phyloP scores from a whole-genome alignment of 2,888 invertebrate genomes.

The Eledona agricola region DNA sequence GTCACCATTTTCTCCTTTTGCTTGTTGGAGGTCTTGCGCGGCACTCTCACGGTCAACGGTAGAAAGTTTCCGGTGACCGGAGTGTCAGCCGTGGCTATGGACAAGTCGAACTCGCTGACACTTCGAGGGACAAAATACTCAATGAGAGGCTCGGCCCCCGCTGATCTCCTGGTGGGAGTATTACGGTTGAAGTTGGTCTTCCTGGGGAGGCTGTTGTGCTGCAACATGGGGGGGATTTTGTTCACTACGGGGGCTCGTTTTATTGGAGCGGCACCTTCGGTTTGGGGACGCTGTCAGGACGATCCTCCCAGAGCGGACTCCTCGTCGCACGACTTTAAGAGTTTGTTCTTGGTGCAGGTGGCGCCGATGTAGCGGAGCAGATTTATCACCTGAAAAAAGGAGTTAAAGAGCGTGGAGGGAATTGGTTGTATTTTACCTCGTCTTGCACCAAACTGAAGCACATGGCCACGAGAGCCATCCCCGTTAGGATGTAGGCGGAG shows the following conservation, averaged over 20 bases:
- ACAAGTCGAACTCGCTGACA: conserved; percentile 83
- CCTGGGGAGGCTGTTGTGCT: conserved; percentile 66
- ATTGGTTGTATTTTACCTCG: too few species aligned
- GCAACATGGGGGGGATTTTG: conserved; percentile 59
- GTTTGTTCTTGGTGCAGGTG: conserved; percentile 46
- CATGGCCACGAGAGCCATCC: conserved; percentile 87
- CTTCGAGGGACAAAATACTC: conserved; percentile 88
- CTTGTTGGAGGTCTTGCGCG: conserved; percentile 60
- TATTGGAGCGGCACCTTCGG: conserved; percentile 63
- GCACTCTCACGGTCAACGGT: conserved; percentile 57
- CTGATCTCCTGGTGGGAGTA: conserved; percentile 72
- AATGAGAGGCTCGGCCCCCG: conserved; percentile 70
- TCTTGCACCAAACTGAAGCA: conserved; percentile 88
- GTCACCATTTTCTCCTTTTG: conserved; percentile 82
- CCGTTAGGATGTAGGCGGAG: conserved; percentile 82
- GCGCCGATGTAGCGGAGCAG: conserved; percentile 65
- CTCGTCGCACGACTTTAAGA: conserved; percentile 60
- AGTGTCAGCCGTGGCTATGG: conserved; percentile 69
- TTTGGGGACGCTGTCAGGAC: conserved; percentile 66
- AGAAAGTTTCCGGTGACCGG: conserved; percentile 57
- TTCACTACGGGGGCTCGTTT: conserved; percentile 58
- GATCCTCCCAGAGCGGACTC: conserved; percentile 59
- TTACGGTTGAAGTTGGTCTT: conserved; percentile 72
- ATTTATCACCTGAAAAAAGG: too few species aligned
- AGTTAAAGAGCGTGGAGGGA: too few species aligned